Conservation (phyloP, 37 sponge, comb jelly and placozoan species). For the Lycopodina hypogea region DNA sequence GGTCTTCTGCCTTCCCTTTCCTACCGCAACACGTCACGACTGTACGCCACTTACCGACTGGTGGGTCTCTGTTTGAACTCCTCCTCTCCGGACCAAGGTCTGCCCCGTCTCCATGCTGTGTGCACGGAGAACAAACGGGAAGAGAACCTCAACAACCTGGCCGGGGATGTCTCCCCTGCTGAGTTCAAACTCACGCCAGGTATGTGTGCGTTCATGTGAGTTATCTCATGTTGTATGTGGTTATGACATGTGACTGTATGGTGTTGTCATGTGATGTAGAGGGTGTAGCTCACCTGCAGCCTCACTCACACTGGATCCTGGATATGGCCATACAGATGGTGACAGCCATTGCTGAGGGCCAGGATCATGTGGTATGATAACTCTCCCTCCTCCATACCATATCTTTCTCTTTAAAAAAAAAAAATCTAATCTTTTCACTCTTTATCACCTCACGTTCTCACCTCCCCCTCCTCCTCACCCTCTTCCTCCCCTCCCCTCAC, state of each 20-base stretch:
- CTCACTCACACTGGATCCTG: slow-evolving; percentile 58
- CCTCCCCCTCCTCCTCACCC: too few species aligned
- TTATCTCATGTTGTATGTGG: background rate
- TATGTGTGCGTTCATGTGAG: background rate
- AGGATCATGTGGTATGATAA: background rate
- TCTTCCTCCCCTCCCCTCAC: too few species aligned
- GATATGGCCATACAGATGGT: slow-evolving; percentile 44
- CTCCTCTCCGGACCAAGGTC: slow-evolving; percentile 7
- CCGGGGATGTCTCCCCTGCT: slow-evolving; percentile 1
- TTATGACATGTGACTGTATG: background rate
- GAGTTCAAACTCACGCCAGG: slow-evolving; percentile 34
- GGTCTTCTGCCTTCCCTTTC: slow-evolving; percentile 36
- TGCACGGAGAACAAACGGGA: slow-evolving; percentile 23
- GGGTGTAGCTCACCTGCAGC: slow-evolving; percentile 38
- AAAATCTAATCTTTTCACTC: background rate
- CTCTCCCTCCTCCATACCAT: background rate
- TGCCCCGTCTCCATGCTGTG: slow-evolving; percentile 5
- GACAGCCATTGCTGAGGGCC: slow-evolving; percentile 23
- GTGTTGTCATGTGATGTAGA: slow-evolving; percentile 10
- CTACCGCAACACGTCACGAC: slow-evolving; percentile 42
- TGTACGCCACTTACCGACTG: slow-evolving; percentile 34
- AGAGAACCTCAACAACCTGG: slow-evolving; percentile 36
- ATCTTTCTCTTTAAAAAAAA: too few species aligned
- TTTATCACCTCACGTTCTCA: background rate
- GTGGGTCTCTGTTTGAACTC: slow-evolving; percentile 28